Conservation (phyloP, 2,113 vertebrate species). For the Neodontobutis hainanensis region DNA sequence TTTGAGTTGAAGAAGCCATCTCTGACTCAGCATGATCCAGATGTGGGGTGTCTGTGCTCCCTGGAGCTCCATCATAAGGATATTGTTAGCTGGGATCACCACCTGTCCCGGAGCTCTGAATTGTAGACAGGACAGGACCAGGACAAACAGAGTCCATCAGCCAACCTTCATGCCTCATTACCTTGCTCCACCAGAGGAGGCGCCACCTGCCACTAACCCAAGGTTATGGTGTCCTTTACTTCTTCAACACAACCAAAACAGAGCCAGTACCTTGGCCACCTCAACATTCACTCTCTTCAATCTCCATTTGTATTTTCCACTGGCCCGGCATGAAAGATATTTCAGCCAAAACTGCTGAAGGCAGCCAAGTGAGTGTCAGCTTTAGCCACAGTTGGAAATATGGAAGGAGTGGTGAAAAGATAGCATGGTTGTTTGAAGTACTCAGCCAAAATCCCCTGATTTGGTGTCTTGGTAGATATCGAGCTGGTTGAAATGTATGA, state of each 20-base stretch:
- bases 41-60: neutral
- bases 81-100: constrained; percentile 19
- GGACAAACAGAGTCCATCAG: constrained; percentile 47
- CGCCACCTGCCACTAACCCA: constrained; percentile 58
- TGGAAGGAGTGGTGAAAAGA: constrained; percentile 28
- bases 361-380: constrained; percentile 62
- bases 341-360: constrained; percentile 63
- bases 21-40: neutral
- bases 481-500: constrained; percentile 52
- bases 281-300: constrained; percentile 13
- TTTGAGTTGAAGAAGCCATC: neutral
- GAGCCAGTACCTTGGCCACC: constrained; percentile 24
- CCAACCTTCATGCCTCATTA: constrained; percentile 58
- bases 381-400: constrained; percentile 70
- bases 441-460: constrained; percentile 62
- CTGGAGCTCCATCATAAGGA: neutral
- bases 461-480: constrained; percentile 53
- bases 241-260: constrained; percentile 33
- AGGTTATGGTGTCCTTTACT: constrained; percentile 59
- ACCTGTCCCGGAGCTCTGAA: constrained; percentile 48
- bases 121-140: constrained; percentile 46
- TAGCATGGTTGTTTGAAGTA: constrained; percentile 40
- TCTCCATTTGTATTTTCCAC: constrained; percentile 25
- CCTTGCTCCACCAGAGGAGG: constrained; percentile 51
- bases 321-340: constrained; percentile 34